Percentiles rank a stretch among this genome's conserved stretches.
Evolutionary conservation across 1,140 invertebrate species (phyloP).

Genomic region (Periplaneta americana): DNA sequence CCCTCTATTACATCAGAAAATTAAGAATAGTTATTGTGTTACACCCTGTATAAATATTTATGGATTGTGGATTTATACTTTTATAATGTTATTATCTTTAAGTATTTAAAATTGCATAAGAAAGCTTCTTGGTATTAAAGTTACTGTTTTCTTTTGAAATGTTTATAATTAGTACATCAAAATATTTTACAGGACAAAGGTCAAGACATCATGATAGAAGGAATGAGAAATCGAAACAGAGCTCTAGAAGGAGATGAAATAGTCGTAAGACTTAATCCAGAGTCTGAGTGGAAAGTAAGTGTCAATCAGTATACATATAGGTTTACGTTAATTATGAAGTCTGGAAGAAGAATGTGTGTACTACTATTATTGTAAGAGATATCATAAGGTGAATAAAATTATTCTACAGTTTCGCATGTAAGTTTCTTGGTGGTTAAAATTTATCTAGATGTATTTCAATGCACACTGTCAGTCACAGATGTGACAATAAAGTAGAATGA

Average conservation of each 20-base stretch:
- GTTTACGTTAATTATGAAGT: neutral
- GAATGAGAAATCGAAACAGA: slow-evolving; percentile 64
- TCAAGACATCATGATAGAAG: slow-evolving; percentile 68
- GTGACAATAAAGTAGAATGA: too few species aligned
- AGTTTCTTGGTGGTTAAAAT: too few species aligned
- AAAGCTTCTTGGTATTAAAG: neutral
- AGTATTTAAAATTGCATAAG: too few species aligned
- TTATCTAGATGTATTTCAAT: too few species aligned
- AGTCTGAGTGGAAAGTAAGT: slow-evolving; percentile 40
- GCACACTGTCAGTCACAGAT: too few species aligned
- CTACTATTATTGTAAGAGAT: neutral
- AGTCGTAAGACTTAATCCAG: slow-evolving; percentile 37
- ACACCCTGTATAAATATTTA: too few species aligned
- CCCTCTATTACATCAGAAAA: too few species aligned
- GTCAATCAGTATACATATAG: neutral
- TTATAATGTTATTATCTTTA: too few species aligned
- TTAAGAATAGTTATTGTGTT: too few species aligned
- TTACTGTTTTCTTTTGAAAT: neutral
- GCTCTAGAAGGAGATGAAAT: slow-evolving; percentile 82
- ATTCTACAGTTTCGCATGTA: too few species aligned
- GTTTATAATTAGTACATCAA: neutral
- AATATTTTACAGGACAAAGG: slow-evolving; percentile 39
- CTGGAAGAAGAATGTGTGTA: neutral
- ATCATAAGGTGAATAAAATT: neutral
- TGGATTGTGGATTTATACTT: too few species aligned